Evolutionary conservation across 2,113 vertebrate species (phyloP), one percentile per base, ranked within the genome.

Genomic region (Haplochromis burtoni): DNA sequence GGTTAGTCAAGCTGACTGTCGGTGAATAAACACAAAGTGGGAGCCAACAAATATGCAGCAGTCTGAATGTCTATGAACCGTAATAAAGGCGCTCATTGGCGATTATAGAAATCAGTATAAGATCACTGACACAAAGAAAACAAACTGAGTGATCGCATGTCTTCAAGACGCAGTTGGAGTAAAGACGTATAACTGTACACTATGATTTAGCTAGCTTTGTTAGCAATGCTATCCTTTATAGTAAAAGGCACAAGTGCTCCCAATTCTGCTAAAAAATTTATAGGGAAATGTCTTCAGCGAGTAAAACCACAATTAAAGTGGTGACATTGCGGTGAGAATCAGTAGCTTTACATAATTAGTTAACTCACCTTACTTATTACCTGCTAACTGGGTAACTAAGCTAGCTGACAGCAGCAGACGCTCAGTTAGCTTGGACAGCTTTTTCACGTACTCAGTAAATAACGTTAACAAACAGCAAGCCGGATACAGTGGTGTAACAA

Each of bases 361-460:
- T 51, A 33, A 53, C 57, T 4, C 26, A 6, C 29, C 10, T 5
- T 21, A 61, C 8, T 47, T 17, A 33, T 33, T 5, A 35, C 29
- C 5, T 31, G 53, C 47, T 81, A 53, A 10, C 19, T 31, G 3
- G 42, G 85, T 83, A 90, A 71, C n/a, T 8, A 10, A 35, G 85
- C 81, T 90, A 91, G 83, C 66, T 85, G 35, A 87, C 78, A 86
- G 84, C 86, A 7, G 8, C 80, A 38, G 42, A 71, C 76, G 83
- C 71, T 84, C 31, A 68, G 82, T 59, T 88, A 83, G 80, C 79
- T 7, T 47, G 63, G 42, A 40, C 68, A 47, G 76, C 79, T 81
- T 61, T 14, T 26, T 7, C 19, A 79, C 21, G 33, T 16, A 54
- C 5, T 10, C 4, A 12, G 2, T 61, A 21, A 80, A 83, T 38